phyloP scores from a whole-genome alignment of 2,797 vertebrate species.

The Astyanax mexicanus region DNA sequence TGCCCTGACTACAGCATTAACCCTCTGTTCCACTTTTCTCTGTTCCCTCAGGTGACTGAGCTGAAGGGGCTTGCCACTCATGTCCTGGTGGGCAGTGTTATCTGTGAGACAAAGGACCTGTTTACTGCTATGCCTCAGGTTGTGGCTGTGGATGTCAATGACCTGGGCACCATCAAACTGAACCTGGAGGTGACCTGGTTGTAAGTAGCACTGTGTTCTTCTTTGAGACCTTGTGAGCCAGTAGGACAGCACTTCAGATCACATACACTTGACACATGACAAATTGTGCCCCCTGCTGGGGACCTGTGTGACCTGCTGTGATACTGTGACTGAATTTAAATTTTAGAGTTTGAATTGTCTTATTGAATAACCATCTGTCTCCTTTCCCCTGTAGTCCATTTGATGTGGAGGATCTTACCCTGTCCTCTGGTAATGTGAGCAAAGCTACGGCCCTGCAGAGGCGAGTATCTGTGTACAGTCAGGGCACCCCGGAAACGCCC shows the following conservation, averaged over 20 bases:
- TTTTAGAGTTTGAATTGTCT: background rate
- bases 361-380: background rate
- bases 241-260: background rate
- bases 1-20: constrained; percentile 5
- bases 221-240: background rate
- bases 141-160: constrained; percentile 97
- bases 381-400: constrained; percentile 84
- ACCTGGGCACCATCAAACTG: constrained; percentile 97
- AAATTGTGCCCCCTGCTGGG: constrained; percentile 65
- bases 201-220: constrained; percentile 84
- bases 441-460: constrained; percentile 94
- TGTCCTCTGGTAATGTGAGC: constrained; percentile 89
- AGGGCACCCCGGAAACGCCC: constrained; percentile 96
- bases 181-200: constrained; percentile 98
- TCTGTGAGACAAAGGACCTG: constrained; percentile 96
- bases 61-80: constrained; percentile 97
- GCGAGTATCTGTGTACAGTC: constrained; percentile 96
- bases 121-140: constrained; percentile 96
- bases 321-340: too few relatives aligned
- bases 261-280: background rate
- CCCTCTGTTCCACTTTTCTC: background rate
- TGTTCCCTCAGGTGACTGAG: constrained; percentile 90
- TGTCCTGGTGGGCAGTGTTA: constrained; percentile 95
- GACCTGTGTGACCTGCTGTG: too few relatives aligned
- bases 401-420: constrained; percentile 93